These are phyloP conservation scores for Peromyscus melanophrys DNA, from an alignment of 2,797 vertebrate species.

Conservation along the genomic window DNA sequence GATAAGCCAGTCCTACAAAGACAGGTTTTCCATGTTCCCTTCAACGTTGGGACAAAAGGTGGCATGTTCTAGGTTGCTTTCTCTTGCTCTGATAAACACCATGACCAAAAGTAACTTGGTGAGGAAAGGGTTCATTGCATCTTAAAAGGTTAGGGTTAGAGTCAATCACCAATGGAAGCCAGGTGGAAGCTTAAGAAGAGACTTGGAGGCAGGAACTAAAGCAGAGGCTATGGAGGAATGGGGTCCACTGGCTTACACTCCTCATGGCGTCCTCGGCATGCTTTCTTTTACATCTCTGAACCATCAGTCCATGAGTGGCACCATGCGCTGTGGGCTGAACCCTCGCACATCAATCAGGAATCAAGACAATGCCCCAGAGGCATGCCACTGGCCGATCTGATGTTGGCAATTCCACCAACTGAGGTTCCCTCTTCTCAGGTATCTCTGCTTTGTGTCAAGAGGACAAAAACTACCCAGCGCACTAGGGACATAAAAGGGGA, in stretches of 20 bases:
- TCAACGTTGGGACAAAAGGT: too few relatives aligned
- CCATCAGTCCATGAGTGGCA: neutral
- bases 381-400: neutral
- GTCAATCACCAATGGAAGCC: neutral
- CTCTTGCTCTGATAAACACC: neutral
- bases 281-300: neutral
- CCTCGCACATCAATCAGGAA: neutral
- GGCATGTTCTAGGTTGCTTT: neutral
- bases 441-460: neutral
- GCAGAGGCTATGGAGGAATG: neutral
- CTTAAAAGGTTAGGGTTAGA: neutral
- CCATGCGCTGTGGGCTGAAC: neutral
- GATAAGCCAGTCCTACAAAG: neutral
- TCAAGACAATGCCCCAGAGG: neutral
- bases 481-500: neutral
- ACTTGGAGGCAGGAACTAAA: neutral
- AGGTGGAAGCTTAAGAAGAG: neutral
- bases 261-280: neutral
- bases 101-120: neutral
- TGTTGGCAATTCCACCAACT: neutral
- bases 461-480: neutral
- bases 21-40: neutral
- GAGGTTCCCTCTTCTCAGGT: too few relatives aligned
- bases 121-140: neutral
- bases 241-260: neutral